A percentile compares a stretch with the other conserved stretches of the same genome.
Evolutionary conservation across 2,113 vertebrate genomes (phyloP).

Genomic region (Rostratula benghalensis): DNA sequence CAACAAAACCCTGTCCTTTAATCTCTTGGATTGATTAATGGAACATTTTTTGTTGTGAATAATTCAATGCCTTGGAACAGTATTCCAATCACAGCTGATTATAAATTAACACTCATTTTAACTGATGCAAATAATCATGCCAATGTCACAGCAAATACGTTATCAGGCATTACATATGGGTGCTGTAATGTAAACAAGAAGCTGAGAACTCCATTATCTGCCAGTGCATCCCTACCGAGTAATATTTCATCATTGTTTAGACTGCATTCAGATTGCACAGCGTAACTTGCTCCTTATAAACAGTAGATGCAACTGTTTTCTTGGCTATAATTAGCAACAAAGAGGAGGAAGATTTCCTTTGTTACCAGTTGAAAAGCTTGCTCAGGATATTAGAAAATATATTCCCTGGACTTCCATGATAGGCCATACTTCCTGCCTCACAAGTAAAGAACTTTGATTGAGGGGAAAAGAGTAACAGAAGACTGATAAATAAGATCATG

Average conservation of each 20-base stretch:
- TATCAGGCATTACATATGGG: not conserved
- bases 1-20: not conserved
- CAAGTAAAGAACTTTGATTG: not conserved
- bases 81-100: not conserved
- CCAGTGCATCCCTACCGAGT: not conserved
- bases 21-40: constrained; percentile 13
- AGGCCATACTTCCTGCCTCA: not conserved
- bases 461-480: not conserved
- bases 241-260: not conserved
- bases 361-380: not conserved
- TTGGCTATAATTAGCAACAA: not conserved
- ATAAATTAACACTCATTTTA: constrained; percentile 28
- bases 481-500: not conserved
- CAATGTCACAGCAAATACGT: constrained; percentile 26
- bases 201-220: constrained; percentile 1
- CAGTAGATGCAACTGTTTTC: not conserved
- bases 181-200: constrained; percentile 21
- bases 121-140: not conserved
- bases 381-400: not conserved
- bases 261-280: not conserved
- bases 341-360: not conserved
- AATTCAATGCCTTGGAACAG: not conserved
- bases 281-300: not conserved
- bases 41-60: constrained; percentile 5
- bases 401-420: not conserved